Evolutionary conservation across 2,113 vertebrate species (phyloP).

Genomic region (Haemorhous mexicanus): DNA sequence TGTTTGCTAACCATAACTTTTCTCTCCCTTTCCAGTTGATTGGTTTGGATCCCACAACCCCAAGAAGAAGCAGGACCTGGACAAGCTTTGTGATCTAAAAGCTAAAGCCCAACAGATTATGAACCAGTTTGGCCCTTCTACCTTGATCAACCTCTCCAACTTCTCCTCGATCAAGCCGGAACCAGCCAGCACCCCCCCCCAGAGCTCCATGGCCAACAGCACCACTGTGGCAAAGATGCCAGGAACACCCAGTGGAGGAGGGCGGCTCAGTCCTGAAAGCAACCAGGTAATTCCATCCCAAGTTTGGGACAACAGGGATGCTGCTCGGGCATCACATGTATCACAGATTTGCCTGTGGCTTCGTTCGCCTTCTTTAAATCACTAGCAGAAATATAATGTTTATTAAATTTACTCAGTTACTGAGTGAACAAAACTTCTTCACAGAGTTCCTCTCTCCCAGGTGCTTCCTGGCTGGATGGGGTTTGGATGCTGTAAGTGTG

Average conservation of each 20-base stretch:
- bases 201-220: constrained; percentile 92
- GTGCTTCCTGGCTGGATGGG: background rate
- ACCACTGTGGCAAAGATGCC: constrained; percentile 79
- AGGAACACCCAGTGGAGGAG: constrained; percentile 76
- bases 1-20: background rate
- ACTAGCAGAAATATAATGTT: background rate
- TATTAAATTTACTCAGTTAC: background rate
- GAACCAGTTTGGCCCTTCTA: constrained; percentile 84
- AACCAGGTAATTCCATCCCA: constrained; percentile 79
- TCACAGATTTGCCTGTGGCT: background rate
- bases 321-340: background rate
- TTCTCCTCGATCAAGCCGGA: constrained; percentile 81
- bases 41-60: constrained; percentile 73
- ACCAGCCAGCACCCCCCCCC: constrained; percentile 73
- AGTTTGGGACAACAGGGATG: background rate
- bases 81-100: constrained; percentile 77
- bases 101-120: constrained; percentile 82
- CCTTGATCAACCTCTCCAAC: constrained; percentile 83
- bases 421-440: background rate
- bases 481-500: background rate
- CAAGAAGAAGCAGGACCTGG: constrained; percentile 76
- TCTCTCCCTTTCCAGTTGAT: constrained; percentile 69
- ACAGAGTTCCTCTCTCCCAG: background rate
- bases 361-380: background rate
- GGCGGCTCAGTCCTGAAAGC: constrained; percentile 90